These are phyloP conservation scores for Vollenhovia emeryi DNA, from an alignment of 1,140 invertebrate genomes.

Conservation along the genomic window DNA sequence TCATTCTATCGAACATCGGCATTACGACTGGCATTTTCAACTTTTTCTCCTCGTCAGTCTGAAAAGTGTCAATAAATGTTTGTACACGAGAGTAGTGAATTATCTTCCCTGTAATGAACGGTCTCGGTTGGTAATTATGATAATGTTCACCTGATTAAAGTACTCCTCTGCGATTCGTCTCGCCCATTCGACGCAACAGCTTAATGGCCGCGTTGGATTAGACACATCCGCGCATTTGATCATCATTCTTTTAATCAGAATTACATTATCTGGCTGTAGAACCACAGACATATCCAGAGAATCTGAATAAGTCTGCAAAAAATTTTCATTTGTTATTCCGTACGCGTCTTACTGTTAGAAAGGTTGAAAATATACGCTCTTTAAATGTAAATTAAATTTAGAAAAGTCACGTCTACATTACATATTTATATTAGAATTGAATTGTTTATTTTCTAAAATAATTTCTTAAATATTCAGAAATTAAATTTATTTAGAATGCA, in stretches of 20 bases:
- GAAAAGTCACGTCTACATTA: not conserved
- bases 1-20: conserved; percentile 97
- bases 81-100: not conserved
- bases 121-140: not conserved
- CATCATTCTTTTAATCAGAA: conserved; percentile 95
- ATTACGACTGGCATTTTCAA: conserved; percentile 96
- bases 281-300: conserved; percentile 85
- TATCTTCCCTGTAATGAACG: not conserved
- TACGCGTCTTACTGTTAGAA: not conserved
- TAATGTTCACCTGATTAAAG: conserved; percentile 90
- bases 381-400: not conserved
- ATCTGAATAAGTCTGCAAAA: conserved; percentile 76
- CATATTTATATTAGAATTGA: not conserved
- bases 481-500: not conserved
- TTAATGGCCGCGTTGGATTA: conserved; percentile 95
- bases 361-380: not conserved
- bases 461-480: not conserved
- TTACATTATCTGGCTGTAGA: conserved; percentile 91
- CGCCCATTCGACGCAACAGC: conserved; percentile 96
- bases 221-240: conserved; percentile 99
- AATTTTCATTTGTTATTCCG: not conserved
- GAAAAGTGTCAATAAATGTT: conserved; percentile 71
- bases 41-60: conserved; percentile 97
- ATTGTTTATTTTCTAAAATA: not conserved
- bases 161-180: conserved; percentile 96